These are phyloP conservation scores for Platyrinchus mystaceus DNA, from an alignment of 2,797 vertebrate species.

Conservation along the genomic window DNA sequence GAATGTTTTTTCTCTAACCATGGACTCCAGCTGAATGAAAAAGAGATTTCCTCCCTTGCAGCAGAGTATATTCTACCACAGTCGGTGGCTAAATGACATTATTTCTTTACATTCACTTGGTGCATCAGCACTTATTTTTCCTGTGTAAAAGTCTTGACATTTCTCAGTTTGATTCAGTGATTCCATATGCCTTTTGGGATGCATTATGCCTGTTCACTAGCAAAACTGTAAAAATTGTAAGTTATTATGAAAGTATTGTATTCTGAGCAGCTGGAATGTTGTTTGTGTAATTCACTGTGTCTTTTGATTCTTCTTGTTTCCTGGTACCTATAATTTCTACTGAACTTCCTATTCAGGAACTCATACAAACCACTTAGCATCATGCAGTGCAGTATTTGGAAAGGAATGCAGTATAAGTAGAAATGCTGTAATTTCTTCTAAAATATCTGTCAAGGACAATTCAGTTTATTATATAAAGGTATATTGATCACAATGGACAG, in stretches of 20 bases:
- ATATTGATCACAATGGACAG: background rate
- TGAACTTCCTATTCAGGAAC: slow-evolving; percentile 58
- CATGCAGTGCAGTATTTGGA: slow-evolving; percentile 35
- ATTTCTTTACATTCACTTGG: slow-evolving; percentile 10
- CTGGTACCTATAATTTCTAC: slow-evolving; percentile 57
- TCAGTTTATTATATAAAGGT: background rate
- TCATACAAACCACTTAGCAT: slow-evolving; percentile 47
- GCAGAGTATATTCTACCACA: background rate
- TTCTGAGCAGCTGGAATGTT: slow-evolving; percentile 34
- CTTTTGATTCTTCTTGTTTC: slow-evolving; percentile 68
- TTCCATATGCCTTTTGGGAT: slow-evolving; percentile 34
- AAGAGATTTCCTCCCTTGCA: slow-evolving; percentile 13
- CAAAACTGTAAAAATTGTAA: slow-evolving; percentile 55
- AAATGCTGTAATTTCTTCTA: slow-evolving; percentile 42
- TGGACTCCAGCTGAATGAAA: slow-evolving; percentile 39
- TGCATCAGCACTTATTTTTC: slow-evolving; percentile 24
- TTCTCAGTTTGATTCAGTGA: slow-evolving; percentile 50
- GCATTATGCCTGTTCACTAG: slow-evolving; percentile 41
- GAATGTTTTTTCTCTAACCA: background rate
- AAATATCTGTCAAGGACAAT: slow-evolving; percentile 37
- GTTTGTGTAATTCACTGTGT: slow-evolving; percentile 45
- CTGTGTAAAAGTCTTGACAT: slow-evolving; percentile 34
- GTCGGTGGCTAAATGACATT: slow-evolving; percentile 26
- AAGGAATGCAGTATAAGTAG: slow-evolving; percentile 27
- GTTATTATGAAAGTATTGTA: slow-evolving; percentile 52